A percentile compares a stretch with the other conserved stretches of the same genome.
Conservation (phyloP, 2,888 invertebrate genomes). For the Harmothoe impar region DNA sequence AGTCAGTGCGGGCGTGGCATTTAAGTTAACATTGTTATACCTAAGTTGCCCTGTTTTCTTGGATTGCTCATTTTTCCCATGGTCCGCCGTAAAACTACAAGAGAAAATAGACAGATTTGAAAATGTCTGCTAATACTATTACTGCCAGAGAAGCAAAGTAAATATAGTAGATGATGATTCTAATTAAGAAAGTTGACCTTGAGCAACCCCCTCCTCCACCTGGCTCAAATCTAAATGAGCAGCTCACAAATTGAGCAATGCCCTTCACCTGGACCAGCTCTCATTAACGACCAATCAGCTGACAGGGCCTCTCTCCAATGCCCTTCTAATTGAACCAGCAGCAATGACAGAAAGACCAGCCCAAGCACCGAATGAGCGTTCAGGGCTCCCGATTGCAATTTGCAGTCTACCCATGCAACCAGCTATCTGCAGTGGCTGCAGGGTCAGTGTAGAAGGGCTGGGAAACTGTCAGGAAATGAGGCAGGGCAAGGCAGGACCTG, state of each 20-base stretch:
- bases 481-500: neutral
- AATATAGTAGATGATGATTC: too few species aligned
- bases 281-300: neutral
- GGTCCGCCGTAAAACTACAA: too few species aligned
- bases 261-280: neutral
- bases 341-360: slow-evolving; percentile 25
- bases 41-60: too few species aligned
- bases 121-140: too few species aligned
- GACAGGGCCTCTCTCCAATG: neutral
- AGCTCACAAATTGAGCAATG: neutral
- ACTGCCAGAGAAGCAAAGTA: too few species aligned
- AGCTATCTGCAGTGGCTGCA: neutral
- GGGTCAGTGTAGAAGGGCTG: neutral
- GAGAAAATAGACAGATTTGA: too few species aligned
- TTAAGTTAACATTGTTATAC: too few species aligned
- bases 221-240: too few species aligned
- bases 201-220: too few species aligned
- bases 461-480: slow-evolving; percentile 41
- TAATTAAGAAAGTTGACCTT: too few species aligned
- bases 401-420: neutral
- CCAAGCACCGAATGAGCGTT: slow-evolving; percentile 21
- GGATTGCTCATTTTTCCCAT: too few species aligned
- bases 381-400: slow-evolving; percentile 6
- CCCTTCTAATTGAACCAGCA: slow-evolving; percentile 11
- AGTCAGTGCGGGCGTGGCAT: too few species aligned